Conservation (phyloP, 1,140 invertebrate genomes). For the Acromyrmex echinatior region DNA sequence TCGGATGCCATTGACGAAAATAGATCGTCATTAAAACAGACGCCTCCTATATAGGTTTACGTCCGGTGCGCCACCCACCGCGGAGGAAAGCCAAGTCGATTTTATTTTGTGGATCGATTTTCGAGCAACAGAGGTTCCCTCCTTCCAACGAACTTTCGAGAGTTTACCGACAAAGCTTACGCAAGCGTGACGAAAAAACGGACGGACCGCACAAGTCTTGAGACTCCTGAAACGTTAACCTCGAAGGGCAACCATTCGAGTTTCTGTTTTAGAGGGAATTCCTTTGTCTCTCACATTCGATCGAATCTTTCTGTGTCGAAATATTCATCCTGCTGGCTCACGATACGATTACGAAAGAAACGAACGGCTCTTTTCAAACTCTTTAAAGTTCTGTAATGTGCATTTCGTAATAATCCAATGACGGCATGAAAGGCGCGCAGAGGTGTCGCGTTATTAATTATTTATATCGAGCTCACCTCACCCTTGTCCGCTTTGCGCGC, state of each 20-base stretch:
- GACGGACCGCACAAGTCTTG: neutral
- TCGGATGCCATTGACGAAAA: conserved; percentile 71
- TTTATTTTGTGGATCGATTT: conserved; percentile 41
- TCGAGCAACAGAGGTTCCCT: neutral
- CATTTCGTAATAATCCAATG: neutral
- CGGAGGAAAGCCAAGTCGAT: conserved; percentile 54
- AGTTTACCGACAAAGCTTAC: conserved; percentile 5
- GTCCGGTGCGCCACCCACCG: conserved; percentile 62
- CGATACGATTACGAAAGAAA: neutral
- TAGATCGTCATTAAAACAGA: conserved; percentile 74
- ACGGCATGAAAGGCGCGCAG: neutral
- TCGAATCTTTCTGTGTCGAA: neutral
- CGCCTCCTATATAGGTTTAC: conserved; percentile 49
- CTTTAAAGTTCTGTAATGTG: neutral
- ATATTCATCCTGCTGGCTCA: no score
- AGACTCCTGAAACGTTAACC: neutral
- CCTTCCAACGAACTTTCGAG: neutral
- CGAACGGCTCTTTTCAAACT: neutral
- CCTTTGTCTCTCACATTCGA: neutral
- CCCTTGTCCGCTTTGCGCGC: conserved; percentile 25
- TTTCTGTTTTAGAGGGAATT: neutral
- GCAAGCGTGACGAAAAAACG: conserved; percentile 36
- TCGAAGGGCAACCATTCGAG: neutral
- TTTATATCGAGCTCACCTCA: conserved; percentile 48
- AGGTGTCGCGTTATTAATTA: conserved; percentile 46